phyloP scores from a whole-genome alignment of 2,797 vertebrate genomes.

The Threskiornis aethiopicus region DNA sequence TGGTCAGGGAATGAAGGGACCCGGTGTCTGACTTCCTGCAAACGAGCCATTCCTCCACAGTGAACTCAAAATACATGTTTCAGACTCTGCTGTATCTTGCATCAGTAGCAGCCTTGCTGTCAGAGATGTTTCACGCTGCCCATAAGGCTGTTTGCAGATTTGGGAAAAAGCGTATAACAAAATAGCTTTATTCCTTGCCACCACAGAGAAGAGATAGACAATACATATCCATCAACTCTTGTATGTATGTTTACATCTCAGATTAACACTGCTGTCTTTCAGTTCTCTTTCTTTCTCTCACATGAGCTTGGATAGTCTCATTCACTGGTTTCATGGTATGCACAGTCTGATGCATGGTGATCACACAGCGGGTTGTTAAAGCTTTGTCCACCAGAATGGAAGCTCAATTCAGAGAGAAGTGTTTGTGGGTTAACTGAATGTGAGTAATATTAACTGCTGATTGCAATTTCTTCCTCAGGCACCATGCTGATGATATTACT shows the following conservation, averaged over 20 bases:
- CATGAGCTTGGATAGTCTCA: not conserved
- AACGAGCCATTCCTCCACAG: not conserved
- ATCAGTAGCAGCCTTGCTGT: not conserved
- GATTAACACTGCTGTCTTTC: not conserved
- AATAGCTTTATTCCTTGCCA: not conserved
- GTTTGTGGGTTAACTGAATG: not conserved
- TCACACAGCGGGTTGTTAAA: not conserved
- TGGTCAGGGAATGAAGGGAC: not conserved
- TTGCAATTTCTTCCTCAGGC: not conserved
- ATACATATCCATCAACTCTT: not conserved
- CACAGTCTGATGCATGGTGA: not conserved
- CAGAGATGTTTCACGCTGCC: not conserved
- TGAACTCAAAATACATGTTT: not conserved
- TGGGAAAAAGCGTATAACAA: not conserved
- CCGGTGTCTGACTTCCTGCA: not conserved
- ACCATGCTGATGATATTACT: rapidly evolving
- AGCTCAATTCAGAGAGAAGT: not conserved
- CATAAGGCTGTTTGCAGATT: not conserved
- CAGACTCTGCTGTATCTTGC: not conserved
- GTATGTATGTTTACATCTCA: not conserved
- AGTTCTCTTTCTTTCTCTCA: not conserved
- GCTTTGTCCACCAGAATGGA: not conserved
- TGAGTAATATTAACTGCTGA: not conserved
- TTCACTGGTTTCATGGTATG: not conserved
- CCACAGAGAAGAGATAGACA: not conserved